These are phyloP conservation scores for Graphium colonna DNA, from an alignment of 2,888 invertebrate genomes.

Conservation along the genomic window DNA sequence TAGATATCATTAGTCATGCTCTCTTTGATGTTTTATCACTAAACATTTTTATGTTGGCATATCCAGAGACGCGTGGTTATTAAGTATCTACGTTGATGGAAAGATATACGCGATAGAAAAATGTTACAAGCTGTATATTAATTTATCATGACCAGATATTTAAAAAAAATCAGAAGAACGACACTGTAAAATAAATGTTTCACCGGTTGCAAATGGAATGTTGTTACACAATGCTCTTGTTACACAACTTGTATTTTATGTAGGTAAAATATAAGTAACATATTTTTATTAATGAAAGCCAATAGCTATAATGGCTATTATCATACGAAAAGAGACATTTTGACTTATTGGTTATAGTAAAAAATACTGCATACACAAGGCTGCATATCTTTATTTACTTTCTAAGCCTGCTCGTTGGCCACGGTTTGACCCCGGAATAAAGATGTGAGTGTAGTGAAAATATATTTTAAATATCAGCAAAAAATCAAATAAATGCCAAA, in stretches of 20 bases:
- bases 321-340: constrained; percentile 2
- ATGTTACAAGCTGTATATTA: constrained; percentile 35
- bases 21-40: constrained; percentile 71
- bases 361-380: neutral
- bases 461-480: too few species aligned
- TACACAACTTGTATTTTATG: neutral
- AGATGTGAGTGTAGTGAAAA: too few species aligned
- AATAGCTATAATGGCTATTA: constrained; percentile 5
- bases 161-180: constrained; percentile 18
- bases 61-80: constrained; percentile 47
- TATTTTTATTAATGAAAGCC: constrained; percentile 2
- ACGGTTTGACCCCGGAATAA: too few species aligned
- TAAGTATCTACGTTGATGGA: constrained; percentile 51
- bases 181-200: constrained; percentile 28
- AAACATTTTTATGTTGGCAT: constrained; percentile 63
- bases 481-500: too few species aligned
- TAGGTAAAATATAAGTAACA: neutral
- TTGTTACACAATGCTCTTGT: neutral
- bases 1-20: constrained; percentile 68
- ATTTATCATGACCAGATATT: constrained; percentile 33
- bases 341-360: neutral
- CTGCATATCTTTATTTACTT: neutral
- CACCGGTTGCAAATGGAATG: constrained; percentile 11
- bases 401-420: too few species aligned
- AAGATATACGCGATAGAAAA: constrained; percentile 44